Evolutionary conservation across 2,888 invertebrate species (phyloP).

Genomic region (Amphimallon solstitiale): DNA sequence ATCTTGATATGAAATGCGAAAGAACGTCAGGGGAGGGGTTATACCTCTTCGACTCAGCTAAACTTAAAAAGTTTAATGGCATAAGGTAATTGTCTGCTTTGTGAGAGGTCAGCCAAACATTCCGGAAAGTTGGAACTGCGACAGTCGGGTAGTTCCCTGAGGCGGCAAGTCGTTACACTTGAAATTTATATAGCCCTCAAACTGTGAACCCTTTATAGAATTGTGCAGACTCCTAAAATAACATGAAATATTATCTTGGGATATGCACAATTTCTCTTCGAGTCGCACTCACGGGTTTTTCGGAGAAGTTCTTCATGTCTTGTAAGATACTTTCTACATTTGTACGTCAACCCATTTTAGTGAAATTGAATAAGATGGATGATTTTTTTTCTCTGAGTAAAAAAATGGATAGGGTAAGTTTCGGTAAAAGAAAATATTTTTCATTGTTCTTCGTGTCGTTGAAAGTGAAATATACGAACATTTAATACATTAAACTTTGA

Average conservation of each 20-base stretch:
- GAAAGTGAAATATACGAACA: not conserved
- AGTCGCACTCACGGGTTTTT: not conserved
- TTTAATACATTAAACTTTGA: too few species aligned
- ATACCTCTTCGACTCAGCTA: conserved; percentile 4
- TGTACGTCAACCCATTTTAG: conserved; percentile 3
- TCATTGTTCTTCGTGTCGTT: conserved; percentile 1
- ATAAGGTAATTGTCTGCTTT: conserved; percentile 25
- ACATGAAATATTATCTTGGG: conserved; percentile 30
- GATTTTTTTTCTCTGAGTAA: not conserved
- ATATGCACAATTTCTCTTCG: conserved; percentile 29
- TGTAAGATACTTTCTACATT: not conserved
- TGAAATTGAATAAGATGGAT: conserved; percentile 21
- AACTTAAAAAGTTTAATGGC: conserved; percentile 33
- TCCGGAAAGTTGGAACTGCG: conserved; percentile 4
- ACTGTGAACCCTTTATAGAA: conserved; percentile 26
- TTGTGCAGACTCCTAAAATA: conserved; percentile 26
- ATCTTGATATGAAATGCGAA: conserved; percentile 17
- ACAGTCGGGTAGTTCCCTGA: conserved; percentile 5
- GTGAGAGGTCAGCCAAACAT: conserved; percentile 24
- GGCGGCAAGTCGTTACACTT: conserved; percentile 29
- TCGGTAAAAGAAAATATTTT: conserved; percentile 18
- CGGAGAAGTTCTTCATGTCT: not conserved
- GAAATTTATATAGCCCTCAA: conserved; percentile 29
- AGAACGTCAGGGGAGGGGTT: conserved; percentile 1
- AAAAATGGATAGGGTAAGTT: not conserved